Percentiles rank a stretch among this genome's conserved stretches.
phyloP scores from a whole-genome alignment of 2,797 vertebrate species.

The Chaunax sp. region DNA sequence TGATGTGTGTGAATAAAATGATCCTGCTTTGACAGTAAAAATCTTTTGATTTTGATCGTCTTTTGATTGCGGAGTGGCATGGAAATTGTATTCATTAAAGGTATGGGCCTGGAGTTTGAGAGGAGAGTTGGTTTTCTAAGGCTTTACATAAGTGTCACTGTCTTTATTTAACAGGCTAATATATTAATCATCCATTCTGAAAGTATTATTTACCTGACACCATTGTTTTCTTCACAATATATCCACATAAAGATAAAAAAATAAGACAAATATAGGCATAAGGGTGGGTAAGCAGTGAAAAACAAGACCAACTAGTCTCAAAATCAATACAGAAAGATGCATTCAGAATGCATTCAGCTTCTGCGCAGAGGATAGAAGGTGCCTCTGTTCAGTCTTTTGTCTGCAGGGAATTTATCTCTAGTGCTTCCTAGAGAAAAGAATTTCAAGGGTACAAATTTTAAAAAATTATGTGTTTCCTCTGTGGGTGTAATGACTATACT shows the following conservation, averaged over 20 bases:
- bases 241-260: background rate
- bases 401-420: background rate
- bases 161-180: background rate
- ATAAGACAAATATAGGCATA: no score
- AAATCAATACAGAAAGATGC: conserved; percentile 7
- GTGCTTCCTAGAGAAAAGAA: background rate
- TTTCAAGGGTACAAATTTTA: conserved; percentile 24
- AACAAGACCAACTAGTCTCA: background rate
- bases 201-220: background rate
- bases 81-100: background rate
- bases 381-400: conserved; percentile 35
- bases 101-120: background rate
- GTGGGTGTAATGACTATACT: background rate
- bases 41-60: background rate
- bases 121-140: background rate
- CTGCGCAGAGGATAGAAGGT: background rate
- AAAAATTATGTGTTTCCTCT: conserved; percentile 3
- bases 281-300: background rate
- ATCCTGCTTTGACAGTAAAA: conserved; percentile 50
- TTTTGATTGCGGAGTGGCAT: background rate
- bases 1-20: conserved; percentile 70
- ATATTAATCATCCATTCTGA: background rate
- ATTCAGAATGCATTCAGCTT: background rate
- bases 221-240: background rate
- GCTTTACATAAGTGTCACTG: background rate